Evolutionary conservation across 2,113 vertebrate species (phyloP).

Genomic region (Smithornis capensis): DNA sequence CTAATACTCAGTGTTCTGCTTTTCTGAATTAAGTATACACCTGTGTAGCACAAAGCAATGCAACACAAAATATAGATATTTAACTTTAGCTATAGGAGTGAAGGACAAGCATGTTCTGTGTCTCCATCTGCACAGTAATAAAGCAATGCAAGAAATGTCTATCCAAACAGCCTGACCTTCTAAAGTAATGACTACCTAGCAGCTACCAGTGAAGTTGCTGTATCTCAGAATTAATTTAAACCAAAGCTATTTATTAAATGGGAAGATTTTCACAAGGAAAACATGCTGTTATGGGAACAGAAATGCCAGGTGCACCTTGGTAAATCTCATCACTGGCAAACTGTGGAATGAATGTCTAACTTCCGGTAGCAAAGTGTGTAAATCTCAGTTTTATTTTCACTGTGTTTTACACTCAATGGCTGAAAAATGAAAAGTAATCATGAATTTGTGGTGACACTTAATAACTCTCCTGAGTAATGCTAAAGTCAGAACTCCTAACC

Average conservation of each 20-base stretch:
- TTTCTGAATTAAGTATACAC: not conserved
- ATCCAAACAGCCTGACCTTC: conserved; percentile 11
- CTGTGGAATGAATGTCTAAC: not conserved
- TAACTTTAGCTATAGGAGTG: not conserved
- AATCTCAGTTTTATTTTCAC: not conserved
- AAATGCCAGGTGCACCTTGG: not conserved
- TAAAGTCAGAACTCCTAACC: not conserved
- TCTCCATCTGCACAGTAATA: not conserved
- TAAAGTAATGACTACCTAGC: not conserved
- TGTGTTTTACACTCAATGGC: not conserved
- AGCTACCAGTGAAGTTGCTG: not conserved
- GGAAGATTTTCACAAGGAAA: conserved; percentile 18
- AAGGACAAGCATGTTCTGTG: not conserved
- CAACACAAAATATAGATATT: not conserved
- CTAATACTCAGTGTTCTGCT: not conserved
- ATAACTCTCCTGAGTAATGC: not conserved
- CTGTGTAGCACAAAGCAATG: not conserved
- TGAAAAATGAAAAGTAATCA: not conserved
- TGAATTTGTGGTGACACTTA: not conserved
- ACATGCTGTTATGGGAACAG: not conserved
- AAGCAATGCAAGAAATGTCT: conserved; percentile 9
- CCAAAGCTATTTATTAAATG: not conserved
- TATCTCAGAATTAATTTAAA: not conserved
- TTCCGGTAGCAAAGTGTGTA: not conserved
- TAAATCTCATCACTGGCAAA: not conserved